Base-by-base conservation (phyloP, 2,888 invertebrate genomes). In the Acrobasis consociella region DNA sequence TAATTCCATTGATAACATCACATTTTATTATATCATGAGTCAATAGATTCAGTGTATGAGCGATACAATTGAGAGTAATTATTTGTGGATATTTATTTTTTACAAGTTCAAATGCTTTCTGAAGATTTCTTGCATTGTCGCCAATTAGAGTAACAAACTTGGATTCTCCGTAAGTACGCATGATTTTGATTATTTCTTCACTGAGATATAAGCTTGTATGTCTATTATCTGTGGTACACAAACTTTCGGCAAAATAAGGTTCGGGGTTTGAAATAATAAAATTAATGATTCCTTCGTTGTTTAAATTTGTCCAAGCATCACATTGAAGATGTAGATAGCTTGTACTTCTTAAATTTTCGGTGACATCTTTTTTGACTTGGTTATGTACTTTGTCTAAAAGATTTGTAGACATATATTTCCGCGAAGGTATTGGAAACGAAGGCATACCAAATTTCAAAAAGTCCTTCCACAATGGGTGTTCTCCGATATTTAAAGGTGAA, bases 91-190 rank as follows among this genome's bases (percentile, higher is more conserved):
- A 53, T 51, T 59, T 16, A 37, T 37, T 15, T 10, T 37, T 15
- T 10, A 67, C 49, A n/a, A 65, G 52, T 37, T 64, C 37, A 63
- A 67, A 64, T 52, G 67, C 64, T 60, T 65, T 67, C 64, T 65
- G 65, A 13, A 67, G 31, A 50, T 67, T 67, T 51, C 46, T 61
- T 9, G 67, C 64, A 37, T 65, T 65, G 38, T 67, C 64, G 37
- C 67, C 65, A 22, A 65, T 65, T 16, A 65, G 16, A 39, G 62
- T 31, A 59, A 65, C 42, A 46, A 65, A 64, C 49, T 65, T 65
- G 42, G 31, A 31, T 10, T 62, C 55, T 39, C 51, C 63, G 51
- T 55, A 63, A 52, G 31, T 38, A 38, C 53, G 60, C 64, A 65
- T 65, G n/a, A 67, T 60, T 63, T 60, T 60, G 39, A 62, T 42